Base-by-base conservation (phyloP, 2,797 vertebrate species). In the Dicrostonyx torquatus region DNA sequence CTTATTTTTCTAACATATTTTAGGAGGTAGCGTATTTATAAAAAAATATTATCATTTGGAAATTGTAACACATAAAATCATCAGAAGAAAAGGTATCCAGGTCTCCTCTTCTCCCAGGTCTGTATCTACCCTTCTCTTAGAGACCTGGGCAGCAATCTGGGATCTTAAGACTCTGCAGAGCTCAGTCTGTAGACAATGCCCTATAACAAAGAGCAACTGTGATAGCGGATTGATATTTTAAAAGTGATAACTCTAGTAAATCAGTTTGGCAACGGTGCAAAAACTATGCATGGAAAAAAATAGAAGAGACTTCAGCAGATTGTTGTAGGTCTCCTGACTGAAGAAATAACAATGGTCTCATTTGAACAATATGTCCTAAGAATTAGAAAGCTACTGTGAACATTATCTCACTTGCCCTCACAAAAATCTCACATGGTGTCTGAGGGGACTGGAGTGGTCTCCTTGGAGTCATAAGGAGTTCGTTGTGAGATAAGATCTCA, bases 281-380 rank as follows among this genome's bases (percentile, higher is more conserved):
- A 87, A 75, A 87, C 76, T 77, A 78, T 93, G 31, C 91, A 92
- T 82, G 58, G 70, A 5, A 45, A 60, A 92, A 95, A 93, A 72
- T n/a, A 22, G n/a, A 90, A 43, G 73, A 83, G 11, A 48, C 11
- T 84, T 43, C 22, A 24, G 53, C 34, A 86, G 75, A 94, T 93
- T 83, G n/a, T 93, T 48, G 15, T 72, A 10, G 48, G 55, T 90
- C 31, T 87, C 26, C 53, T 78, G 29, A 68, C 73, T 45, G 45
- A 91, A 10, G 55, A 76, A 45, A 75, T 77, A 84, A 62, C 88
- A 62, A 45, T 37, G 29, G 31, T 68, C 40, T 62, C 62, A 40
- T 77, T 53, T 15, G 12, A 6, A 62, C 62, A 53, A n/a, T 78
- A 84, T 60, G 5, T 50, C 94, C 64, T 75, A 66, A 72, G 87